phyloP scores from a whole-genome alignment of 2,888 invertebrate genomes.

The Sinhomidia bicolor region DNA sequence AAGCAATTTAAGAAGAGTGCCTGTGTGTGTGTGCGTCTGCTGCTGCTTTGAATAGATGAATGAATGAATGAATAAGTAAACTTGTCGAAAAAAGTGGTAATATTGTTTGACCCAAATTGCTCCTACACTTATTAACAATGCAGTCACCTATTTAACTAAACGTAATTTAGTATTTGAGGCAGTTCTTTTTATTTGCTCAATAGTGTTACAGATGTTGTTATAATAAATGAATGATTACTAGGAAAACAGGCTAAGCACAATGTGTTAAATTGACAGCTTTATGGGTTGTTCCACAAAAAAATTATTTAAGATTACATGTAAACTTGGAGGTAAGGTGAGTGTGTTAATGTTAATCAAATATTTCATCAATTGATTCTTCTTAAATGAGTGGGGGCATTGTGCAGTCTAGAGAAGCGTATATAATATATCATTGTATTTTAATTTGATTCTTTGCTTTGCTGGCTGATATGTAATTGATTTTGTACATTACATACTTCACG shows the following conservation, averaged over 20 bases:
- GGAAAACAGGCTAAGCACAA: constrained; percentile 1
- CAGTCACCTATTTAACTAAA: not conserved
- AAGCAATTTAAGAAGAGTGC: constrained; percentile 32
- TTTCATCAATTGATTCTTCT: constrained; percentile 3
- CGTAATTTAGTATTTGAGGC: not conserved
- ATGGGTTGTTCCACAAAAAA: constrained; percentile 25
- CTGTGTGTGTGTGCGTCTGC: constrained; percentile 9
- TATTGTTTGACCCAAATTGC: constrained; percentile 55
- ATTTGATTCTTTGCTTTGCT: no score
- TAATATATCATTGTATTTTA: not conserved
- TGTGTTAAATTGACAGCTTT: constrained; percentile 52
- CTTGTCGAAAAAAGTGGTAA: not conserved
- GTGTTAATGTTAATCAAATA: not conserved
- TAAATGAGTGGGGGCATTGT: not conserved
- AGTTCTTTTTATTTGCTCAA: constrained; percentile 23
- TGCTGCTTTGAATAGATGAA: constrained; percentile 38
- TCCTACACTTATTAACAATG: not conserved
- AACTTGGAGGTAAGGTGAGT: not conserved
- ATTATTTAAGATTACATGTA: not conserved
- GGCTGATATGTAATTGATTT: no score
- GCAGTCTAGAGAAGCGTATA: not conserved
- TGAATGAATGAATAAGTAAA: constrained; percentile 28
- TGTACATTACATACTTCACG: no score
- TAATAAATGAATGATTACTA: constrained; percentile 27
- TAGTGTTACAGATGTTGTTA: constrained; percentile 48